phyloP scores from a whole-genome alignment of 2,797 vertebrate species.

The Eupleurogrammus muticus region DNA sequence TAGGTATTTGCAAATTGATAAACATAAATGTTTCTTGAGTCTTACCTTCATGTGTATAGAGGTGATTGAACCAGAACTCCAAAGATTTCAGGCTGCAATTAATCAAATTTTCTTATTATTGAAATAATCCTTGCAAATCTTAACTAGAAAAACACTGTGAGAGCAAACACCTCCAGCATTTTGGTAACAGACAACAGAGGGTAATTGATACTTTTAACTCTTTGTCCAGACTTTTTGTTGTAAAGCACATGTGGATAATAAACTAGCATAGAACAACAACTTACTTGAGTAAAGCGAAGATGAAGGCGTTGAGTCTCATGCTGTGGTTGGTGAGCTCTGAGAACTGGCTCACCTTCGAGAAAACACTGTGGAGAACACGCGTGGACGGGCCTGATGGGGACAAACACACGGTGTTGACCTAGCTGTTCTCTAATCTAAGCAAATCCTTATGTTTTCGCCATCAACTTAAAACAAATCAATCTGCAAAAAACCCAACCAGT shows the following conservation, averaged over 20 bases:
- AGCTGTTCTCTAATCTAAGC: too few species aligned
- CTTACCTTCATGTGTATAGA: constrained; percentile 95
- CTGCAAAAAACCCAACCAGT: too few species aligned
- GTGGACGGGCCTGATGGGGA: constrained; percentile 92
- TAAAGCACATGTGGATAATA: background rate
- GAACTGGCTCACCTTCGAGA: constrained; percentile 92
- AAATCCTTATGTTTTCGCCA: too few species aligned
- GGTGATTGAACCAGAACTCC: constrained; percentile 98
- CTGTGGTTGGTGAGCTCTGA: constrained; percentile 91
- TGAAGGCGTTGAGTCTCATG: constrained; percentile 96
- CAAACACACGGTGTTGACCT: background rate
- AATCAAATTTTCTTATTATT: background rate
- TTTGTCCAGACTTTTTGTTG: background rate
- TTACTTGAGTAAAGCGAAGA: constrained; percentile 98
- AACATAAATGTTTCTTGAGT: background rate
- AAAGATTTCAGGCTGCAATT: constrained; percentile 90
- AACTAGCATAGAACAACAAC: constrained; percentile 48
- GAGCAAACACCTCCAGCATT: too few species aligned
- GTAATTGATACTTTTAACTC: too few species aligned
- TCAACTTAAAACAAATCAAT: too few species aligned
- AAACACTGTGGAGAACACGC: constrained; percentile 90
- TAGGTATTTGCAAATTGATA: background rate
- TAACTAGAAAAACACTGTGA: background rate
- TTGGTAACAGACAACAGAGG: too few species aligned
- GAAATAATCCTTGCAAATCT: background rate